Base-by-base conservation (phyloP, 2,797 vertebrate genomes). In the Sebastes nivosus region DNA sequence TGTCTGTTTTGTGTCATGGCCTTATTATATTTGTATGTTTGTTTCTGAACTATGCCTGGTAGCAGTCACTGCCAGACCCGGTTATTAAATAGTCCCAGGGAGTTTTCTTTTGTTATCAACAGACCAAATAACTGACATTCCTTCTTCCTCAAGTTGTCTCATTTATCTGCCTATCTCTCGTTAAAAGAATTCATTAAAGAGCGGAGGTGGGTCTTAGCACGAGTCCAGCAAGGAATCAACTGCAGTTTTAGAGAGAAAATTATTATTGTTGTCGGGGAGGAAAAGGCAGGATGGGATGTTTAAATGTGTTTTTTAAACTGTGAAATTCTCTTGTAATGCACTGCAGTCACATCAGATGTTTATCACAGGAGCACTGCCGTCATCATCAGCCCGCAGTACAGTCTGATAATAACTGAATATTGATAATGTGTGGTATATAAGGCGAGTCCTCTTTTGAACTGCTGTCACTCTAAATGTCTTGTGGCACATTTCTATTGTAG, bases 61-160 rank as follows among this genome's bases (percentile, higher is more conserved):
- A 36, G 67, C 30, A 67, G 24, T 85, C 72, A 52, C 72, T 77
- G 78, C 85, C 89, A 89, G 87, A 79, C 75, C 9, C 27, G 1
- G 71, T 80, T 84, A 83, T 79, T 80, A 87, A 87, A 86, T 82
- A 79, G 55, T 89, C 79, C 70, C 79, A 79, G 82, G 79, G 83
- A 92, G 79, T 68, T 88, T 90, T 89, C 60, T 87, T 89, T 87
- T 80, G 55, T 84, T 84, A 83, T 87, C 85, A 83, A 76, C 82
- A 81, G 84, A 92, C 92, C 93, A 94, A 94, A 95, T 93, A 90
- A 90, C 88, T 93, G 71, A 86, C 92, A 94, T 94, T 94, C 93
- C 91, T 90, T 65, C 75, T 60, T 76, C 32, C 34, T 87, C 65
- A 81, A 70, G 69, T 75, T 72, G 74, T 87, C 75, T 75, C 85